These are phyloP conservation scores for Bombyx mandarina DNA, from an alignment of 1,140 invertebrate genomes.

Conservation along the genomic window DNA sequence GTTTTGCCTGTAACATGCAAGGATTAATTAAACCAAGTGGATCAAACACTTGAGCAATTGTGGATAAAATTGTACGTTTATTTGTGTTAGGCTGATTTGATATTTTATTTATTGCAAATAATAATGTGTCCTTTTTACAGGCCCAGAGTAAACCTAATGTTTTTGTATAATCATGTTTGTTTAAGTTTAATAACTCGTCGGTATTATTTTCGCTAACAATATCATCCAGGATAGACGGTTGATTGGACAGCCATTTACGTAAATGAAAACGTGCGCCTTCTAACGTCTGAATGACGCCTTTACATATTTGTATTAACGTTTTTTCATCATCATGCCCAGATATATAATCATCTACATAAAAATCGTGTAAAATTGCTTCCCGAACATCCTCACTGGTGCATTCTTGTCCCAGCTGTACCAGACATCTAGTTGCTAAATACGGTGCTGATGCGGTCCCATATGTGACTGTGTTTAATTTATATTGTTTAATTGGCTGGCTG, in stretches of 20 bases:
- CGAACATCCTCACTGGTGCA: constrained; percentile 3
- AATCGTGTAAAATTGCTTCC: constrained; percentile 9
- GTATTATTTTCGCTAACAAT: neutral
- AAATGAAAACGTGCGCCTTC: constrained; percentile 10
- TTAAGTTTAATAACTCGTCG: neutral
- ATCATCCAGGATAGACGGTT: neutral
- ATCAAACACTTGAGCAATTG: too few relatives aligned
- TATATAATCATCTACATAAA: constrained; percentile 17
- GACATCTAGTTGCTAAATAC: constrained; percentile 26
- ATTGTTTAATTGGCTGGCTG: constrained; percentile 9
- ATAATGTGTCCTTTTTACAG: too few relatives aligned
- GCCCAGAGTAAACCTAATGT: too few relatives aligned
- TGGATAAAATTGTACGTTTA: too few relatives aligned
- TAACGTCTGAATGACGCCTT: constrained; percentile 9
- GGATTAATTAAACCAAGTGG: too few relatives aligned
- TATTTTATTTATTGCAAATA: too few relatives aligned
- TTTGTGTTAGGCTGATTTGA: too few relatives aligned
- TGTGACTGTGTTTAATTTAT: constrained; percentile 23
- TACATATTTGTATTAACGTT: constrained; percentile 3
- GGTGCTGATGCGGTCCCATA: constrained; percentile 31
- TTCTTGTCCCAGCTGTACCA: constrained; percentile 26
- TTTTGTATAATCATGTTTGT: too few relatives aligned
- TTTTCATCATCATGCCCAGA: neutral
- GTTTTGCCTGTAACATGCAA: too few relatives aligned
- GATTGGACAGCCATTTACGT: constrained; percentile 15